phyloP scores from a whole-genome alignment of 2,113 vertebrate species.

The Baryphthengus martii region DNA sequence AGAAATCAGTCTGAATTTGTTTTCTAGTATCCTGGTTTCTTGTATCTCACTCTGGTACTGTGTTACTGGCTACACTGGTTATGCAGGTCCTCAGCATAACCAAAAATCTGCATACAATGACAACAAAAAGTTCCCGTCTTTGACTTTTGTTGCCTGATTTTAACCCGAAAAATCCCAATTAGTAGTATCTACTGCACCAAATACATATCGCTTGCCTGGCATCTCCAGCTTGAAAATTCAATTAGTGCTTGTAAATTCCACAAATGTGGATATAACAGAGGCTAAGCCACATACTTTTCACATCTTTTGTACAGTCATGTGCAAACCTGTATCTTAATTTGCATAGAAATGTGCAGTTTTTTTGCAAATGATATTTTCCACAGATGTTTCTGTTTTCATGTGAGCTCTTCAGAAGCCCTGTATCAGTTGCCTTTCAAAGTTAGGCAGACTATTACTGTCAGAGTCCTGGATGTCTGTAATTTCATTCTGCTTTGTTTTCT shows the following conservation, averaged over 20 bases:
- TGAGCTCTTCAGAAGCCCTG: neutral
- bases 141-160: neutral
- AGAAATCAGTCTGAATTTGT: neutral
- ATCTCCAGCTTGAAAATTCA: neutral
- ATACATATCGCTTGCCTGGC: neutral
- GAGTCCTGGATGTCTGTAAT: neutral
- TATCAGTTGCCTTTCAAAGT: neutral
- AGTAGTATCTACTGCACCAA: neutral
- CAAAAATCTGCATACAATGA: neutral
- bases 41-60: neutral
- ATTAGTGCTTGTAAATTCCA: neutral
- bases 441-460: neutral
- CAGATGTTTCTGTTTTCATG: neutral
- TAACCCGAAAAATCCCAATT: neutral
- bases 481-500: slow-evolving; percentile 10
- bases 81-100: neutral
- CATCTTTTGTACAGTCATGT: neutral
- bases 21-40: neutral
- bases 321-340: neutral
- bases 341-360: neutral
- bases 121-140: neutral
- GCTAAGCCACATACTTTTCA: neutral
- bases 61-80: neutral
- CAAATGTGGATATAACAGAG: neutral
- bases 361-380: neutral